Base-by-base conservation (phyloP, 2,888 invertebrate genomes). In the Polydesmus complanatus region DNA sequence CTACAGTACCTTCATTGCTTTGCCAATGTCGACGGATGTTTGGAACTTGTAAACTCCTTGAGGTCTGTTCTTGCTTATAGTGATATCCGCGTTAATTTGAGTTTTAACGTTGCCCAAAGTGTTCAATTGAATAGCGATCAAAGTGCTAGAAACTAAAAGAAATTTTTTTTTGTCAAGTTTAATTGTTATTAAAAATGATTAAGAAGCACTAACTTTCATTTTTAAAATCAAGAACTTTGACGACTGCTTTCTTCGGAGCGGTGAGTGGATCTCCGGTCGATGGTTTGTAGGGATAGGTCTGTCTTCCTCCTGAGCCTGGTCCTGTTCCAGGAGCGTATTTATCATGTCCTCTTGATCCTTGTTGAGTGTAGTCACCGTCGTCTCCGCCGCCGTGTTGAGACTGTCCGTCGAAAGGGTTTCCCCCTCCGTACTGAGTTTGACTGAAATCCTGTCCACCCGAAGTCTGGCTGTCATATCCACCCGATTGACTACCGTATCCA, bases 51-150 rank as follows among this genome's bases (percentile, higher is more conserved):
- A 5, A 18, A 21, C 26, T 48, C 25, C 49, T 50, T 57, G 57
- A 5, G 47, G 25, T n/a, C 52, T 27, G 52, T 58, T 58, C 21
- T 11, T 58, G 1, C 19, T 19, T 21, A 58, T 23, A 19, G 58
- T 53, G 22, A 58, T 52, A 22, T 58, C 58, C 21, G 52, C n/a
- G 3, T 26, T 53, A n/a, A 58, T 58, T 53, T 58, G 52, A 3
- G 52, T 51, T n/a, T 58, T 58, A 5, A 23, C 37, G 26, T 25
- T n/a, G 25, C 58, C 58, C 1, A 58, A 18, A 2, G 27, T 27
- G 37, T 51, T 53, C 23, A 58, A 14, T 52, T 58, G 26, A 23
- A 58, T n/a, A 22, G 19, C 37, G 8, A 37, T 14, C 5, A 37
- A 14, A n/a, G n/a, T n/a, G n/a, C n/a, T n/a, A n/a, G n/a, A n/a